These are phyloP conservation scores for Corythoichthys intestinalis DNA, from an alignment of 2,113 vertebrate genomes.

Conservation along the genomic window DNA sequence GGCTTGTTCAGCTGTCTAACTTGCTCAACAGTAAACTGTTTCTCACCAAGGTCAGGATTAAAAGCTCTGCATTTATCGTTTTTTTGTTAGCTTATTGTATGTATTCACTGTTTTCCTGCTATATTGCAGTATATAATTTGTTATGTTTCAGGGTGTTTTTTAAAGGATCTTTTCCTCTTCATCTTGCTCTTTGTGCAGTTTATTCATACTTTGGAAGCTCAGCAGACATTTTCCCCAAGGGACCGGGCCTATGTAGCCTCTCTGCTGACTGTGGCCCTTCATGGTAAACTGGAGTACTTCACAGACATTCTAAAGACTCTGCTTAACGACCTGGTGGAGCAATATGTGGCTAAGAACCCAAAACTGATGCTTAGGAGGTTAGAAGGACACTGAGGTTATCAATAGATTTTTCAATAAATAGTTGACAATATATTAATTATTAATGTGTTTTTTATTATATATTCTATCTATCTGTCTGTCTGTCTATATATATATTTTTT, in stretches of 20 bases:
- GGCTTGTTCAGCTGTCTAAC: constrained; percentile 91
- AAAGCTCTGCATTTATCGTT: background rate
- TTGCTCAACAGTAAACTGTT: constrained; percentile 97
- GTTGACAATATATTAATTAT: no score
- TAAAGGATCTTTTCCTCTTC: background rate
- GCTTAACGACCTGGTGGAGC: constrained; percentile 89
- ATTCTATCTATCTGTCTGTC: background rate
- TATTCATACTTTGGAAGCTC: constrained; percentile 93
- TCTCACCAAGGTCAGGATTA: constrained; percentile 84
- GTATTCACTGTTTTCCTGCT: background rate
- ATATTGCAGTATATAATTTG: background rate
- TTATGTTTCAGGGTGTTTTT: background rate
- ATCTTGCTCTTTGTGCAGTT: constrained; percentile 65
- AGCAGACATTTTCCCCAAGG: constrained; percentile 89
- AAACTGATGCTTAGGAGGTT: constrained; percentile 96
- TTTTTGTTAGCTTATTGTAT: background rate
- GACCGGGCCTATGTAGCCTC: constrained; percentile 94
- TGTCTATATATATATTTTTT: constrained; percentile 16
- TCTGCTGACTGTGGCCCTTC: constrained; percentile 86
- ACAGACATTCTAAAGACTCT: constrained; percentile 95
- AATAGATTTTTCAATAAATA: background rate
- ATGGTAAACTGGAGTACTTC: constrained; percentile 95
- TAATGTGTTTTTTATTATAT: no score
- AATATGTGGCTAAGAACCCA: constrained; percentile 94
- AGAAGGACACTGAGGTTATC: background rate